phyloP scores from a whole-genome alignment of 2,797 vertebrate genomes.

The Mus caroli region DNA sequence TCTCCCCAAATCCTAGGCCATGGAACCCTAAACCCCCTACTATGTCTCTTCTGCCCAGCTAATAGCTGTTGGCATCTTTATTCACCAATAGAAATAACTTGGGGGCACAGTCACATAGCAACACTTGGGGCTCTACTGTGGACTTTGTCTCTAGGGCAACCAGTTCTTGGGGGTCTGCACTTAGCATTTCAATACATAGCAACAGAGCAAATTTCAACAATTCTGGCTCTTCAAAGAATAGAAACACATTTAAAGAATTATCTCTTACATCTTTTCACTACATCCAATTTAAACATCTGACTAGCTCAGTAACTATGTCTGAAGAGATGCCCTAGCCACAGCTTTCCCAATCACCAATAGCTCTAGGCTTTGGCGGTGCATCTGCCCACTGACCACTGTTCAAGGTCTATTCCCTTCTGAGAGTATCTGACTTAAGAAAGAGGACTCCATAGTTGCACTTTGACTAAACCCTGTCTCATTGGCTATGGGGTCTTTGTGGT shows the following conservation, averaged over 20 bases:
- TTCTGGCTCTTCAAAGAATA: constrained; percentile 1
- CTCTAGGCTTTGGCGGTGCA: not conserved
- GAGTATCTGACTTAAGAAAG: not conserved
- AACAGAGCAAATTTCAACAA: not conserved
- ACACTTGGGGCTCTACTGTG: not conserved
- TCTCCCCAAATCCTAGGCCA: not conserved
- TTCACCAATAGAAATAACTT: not conserved
- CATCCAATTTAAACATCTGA: not conserved
- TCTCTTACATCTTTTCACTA: not conserved
- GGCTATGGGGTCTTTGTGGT: not conserved
- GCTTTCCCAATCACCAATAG: not conserved
- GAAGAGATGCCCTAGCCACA: not conserved
- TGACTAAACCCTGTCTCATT: not conserved
- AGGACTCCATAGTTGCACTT: not conserved
- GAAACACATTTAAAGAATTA: constrained; percentile 35
- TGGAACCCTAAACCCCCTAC: not conserved
- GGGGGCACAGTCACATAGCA: not conserved
- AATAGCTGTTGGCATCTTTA: not conserved
- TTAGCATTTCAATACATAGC: not conserved
- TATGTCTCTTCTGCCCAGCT: not conserved
- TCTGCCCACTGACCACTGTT: not conserved
- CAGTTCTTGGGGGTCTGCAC: not conserved
- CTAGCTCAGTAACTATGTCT: not conserved
- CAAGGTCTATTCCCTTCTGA: not conserved
- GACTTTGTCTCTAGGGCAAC: not conserved